A percentile compares a stretch with the other conserved stretches of the same genome.
Evolutionary conservation across 2,113 vertebrate species (phyloP).

Genomic region (Bos javanicus): DNA sequence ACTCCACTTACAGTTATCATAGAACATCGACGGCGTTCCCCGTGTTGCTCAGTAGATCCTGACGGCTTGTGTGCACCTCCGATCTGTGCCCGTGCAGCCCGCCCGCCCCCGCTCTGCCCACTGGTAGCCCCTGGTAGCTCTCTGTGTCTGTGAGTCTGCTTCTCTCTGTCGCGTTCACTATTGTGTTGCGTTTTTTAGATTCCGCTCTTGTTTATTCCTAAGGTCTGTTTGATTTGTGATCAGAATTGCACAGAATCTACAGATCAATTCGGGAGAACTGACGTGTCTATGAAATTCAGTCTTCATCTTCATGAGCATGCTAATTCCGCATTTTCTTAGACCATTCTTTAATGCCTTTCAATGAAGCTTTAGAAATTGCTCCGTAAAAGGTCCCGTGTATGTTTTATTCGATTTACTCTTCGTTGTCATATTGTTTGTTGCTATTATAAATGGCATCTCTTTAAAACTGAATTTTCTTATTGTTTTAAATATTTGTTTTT

Average conservation of each 20-base stretch:
- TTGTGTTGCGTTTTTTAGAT: not conserved
- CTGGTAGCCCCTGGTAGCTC: fast-evolving
- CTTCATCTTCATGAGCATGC: not conserved
- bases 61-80: fast-evolving
- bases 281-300: not conserved
- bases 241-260: not conserved
- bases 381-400: not conserved
- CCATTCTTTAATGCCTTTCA: not conserved
- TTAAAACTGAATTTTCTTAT: not conserved
- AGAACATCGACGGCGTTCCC: fast-evolving
- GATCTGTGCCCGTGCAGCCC: not conserved
- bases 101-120: fast-evolving
- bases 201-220: not conserved
- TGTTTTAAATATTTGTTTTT: not conserved
- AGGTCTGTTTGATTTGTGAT: not conserved
- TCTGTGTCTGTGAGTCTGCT: not conserved
- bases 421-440: not conserved
- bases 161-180: fast-evolving
- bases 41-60: fast-evolving
- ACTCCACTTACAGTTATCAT: fast-evolving
- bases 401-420: not conserved
- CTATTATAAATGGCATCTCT: not conserved
- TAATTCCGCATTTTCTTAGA: not conserved
- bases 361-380: not conserved
- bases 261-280: not conserved